These are phyloP conservation scores for Amphipoea oculea DNA, from an alignment of 2,888 invertebrate genomes.

Conservation along the genomic window DNA sequence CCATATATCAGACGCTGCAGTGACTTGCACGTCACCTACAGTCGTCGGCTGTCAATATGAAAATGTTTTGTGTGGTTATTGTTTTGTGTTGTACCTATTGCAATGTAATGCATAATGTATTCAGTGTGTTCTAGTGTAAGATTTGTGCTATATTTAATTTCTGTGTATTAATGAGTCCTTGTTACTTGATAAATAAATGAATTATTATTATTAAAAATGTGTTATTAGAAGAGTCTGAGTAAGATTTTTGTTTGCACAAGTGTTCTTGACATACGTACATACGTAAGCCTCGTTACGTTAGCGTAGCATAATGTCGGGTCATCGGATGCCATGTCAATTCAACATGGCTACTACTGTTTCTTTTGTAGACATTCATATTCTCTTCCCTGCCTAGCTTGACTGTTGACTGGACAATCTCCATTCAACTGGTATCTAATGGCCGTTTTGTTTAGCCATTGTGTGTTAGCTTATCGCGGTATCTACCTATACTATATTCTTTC, in stretches of 20 bases:
- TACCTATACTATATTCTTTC: background rate
- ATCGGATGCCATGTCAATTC: no score
- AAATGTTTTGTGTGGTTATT: no score
- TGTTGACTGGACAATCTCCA: background rate
- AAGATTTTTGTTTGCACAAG: slow-evolving; percentile 41
- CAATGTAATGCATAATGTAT: no score
- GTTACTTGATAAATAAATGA: no score
- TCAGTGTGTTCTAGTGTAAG: no score
- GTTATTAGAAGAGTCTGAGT: slow-evolving; percentile 21
- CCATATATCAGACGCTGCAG: no score
- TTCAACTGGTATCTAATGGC: background rate
- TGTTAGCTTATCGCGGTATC: background rate
- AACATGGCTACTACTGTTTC: background rate
- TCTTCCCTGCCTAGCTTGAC: background rate
- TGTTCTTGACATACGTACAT: background rate
- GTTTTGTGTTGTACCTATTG: no score
- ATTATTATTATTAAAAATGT: background rate
- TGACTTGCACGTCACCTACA: no score
- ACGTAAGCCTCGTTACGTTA: background rate
- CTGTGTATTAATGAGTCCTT: no score
- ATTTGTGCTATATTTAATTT: no score
- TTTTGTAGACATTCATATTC: background rate
- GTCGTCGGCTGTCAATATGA: no score
- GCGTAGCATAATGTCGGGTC: background rate
- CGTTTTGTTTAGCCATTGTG: background rate